Percentiles rank a stretch among this genome's conserved stretches.
Evolutionary conservation across 2,113 vertebrate species (phyloP).

Genomic region (Epinephelus fuscoguttatus): DNA sequence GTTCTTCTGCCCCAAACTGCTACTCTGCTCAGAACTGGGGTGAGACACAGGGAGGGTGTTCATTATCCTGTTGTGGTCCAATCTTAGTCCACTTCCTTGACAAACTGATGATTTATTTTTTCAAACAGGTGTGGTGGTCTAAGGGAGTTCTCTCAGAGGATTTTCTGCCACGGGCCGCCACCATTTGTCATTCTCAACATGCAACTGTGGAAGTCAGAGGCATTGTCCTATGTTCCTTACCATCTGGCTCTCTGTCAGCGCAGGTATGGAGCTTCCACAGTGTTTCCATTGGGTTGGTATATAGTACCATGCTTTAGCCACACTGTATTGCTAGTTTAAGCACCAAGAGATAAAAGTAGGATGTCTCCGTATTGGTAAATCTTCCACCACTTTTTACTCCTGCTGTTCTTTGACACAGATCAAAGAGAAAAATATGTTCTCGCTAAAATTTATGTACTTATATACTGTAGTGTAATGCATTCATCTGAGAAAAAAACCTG

Average conservation of each 20-base stretch:
- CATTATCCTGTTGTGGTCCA: background rate
- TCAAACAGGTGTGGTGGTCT: constrained; percentile 86
- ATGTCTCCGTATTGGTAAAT: background rate
- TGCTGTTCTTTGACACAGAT: background rate
- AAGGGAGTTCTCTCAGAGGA: constrained; percentile 88
- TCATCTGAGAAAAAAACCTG: too few species aligned
- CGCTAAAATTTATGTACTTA: too few species aligned
- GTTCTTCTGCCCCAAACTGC: constrained; percentile 89
- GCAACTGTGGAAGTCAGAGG: constrained; percentile 93
- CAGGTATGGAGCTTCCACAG: constrained; percentile 78
- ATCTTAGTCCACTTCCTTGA: background rate
- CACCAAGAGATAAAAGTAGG: background rate
- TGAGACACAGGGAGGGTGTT: constrained; percentile 65
- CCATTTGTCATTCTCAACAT: constrained; percentile 93
- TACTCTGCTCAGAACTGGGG: constrained; percentile 88
- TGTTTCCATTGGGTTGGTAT: background rate
- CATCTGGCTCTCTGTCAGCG: constrained; percentile 89
- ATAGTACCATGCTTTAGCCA: background rate
- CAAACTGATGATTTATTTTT: background rate
- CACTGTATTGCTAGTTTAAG: background rate
- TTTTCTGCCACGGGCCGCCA: constrained; percentile 90
- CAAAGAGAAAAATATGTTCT: background rate
- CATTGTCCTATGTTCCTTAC: constrained; percentile 91
- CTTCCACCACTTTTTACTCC: too few species aligned
- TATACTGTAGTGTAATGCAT: too few species aligned